A percentile compares a stretch with the other conserved stretches of the same genome.
phyloP scores from a whole-genome alignment of 2,797 vertebrate species.

The Otolemur crassicaudatus region DNA sequence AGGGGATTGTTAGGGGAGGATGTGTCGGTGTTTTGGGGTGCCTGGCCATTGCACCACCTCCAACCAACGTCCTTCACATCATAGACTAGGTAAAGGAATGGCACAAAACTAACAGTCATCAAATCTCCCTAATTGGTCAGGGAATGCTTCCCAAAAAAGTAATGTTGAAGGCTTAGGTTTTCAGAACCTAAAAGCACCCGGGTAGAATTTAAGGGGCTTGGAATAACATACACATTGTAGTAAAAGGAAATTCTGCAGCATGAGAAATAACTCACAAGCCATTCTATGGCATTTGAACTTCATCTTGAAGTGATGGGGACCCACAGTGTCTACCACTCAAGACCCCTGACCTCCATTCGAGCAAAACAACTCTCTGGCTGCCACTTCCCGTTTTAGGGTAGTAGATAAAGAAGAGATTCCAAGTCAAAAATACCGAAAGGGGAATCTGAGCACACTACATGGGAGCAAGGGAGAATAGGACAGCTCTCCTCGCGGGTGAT shows the following conservation, averaged over 20 bases:
- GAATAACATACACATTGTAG: neutral
- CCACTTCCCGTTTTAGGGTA: neutral
- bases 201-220: neutral
- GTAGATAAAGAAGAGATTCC: neutral
- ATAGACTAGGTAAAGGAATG: neutral
- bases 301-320: neutral
- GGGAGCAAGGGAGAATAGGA: neutral
- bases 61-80: neutral
- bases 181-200: neutral
- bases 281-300: neutral
- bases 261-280: neutral
- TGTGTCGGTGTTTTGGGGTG: neutral
- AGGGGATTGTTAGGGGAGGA: neutral
- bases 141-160: neutral
- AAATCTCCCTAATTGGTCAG: neutral
- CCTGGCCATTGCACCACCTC: neutral
- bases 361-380: neutral
- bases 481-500: neutral
- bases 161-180: neutral
- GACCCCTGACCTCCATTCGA: neutral
- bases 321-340: neutral
- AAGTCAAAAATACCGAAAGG: neutral
- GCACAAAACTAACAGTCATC: neutral
- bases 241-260: neutral
- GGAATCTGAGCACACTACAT: neutral